phyloP scores from a whole-genome alignment of 2,888 invertebrate genomes.

The Rotaria macrura region DNA sequence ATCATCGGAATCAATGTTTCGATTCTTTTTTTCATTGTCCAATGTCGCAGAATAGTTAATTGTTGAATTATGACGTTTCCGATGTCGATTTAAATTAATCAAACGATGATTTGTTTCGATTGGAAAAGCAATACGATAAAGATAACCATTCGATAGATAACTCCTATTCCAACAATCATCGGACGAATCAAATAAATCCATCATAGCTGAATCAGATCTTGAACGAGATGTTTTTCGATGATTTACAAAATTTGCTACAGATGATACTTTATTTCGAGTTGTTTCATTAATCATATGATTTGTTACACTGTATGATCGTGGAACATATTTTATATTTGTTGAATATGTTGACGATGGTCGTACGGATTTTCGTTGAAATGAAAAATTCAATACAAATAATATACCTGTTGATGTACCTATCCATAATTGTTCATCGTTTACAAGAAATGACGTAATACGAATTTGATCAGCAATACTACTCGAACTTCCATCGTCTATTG shows the following conservation, averaged over 20 bases:
- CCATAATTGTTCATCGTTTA: neutral
- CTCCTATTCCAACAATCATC: neutral
- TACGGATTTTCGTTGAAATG: neutral
- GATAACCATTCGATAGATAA: neutral
- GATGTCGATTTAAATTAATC: neutral
- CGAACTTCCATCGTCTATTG: neutral
- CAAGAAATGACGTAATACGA: conserved; percentile 5
- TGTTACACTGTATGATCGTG: neutral
- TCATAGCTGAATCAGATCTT: neutral
- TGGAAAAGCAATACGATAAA: neutral
- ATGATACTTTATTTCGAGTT: neutral
- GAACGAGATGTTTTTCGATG: neutral
- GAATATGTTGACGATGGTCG: neutral
- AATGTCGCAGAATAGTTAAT: neutral
- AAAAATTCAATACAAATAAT: neutral
- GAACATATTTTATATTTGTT: neutral
- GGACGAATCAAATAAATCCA: neutral
- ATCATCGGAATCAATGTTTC: neutral
- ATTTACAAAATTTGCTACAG: neutral
- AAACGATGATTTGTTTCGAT: neutral
- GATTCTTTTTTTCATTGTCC: neutral
- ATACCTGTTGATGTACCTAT: neutral
- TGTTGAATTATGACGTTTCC: neutral
- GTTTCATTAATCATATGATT: neutral
- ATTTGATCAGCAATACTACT: neutral